Percentiles rank a stretch among this genome's conserved stretches.
Evolutionary conservation across 2,888 invertebrate genomes (phyloP).

Genomic region (Cistogaster globosa): DNA sequence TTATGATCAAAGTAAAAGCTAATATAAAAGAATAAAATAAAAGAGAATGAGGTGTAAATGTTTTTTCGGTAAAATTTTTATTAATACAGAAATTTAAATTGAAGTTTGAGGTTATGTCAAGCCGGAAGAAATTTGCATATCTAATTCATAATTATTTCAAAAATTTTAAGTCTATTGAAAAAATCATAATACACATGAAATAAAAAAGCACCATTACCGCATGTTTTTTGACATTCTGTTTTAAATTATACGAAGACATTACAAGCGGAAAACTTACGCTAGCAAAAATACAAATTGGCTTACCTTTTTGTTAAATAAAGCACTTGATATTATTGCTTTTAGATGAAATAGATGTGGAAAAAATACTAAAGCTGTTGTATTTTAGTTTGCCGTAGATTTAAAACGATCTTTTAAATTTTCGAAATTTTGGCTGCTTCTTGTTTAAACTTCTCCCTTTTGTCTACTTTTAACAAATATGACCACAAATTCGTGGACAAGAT

Average conservation of each 20-base stretch:
- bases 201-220: conserved; percentile 40
- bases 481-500: conserved; percentile 11
- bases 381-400: conserved; percentile 22
- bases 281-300: conserved; percentile 22
- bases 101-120: conserved; percentile 64
- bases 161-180: background rate
- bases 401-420: conserved; percentile 25
- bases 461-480: conserved; percentile 46
- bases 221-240: conserved; percentile 43
- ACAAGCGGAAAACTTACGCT: background rate
- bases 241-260: conserved; percentile 21
- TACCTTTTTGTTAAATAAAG: conserved; percentile 68
- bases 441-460: conserved; percentile 18
- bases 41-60: background rate
- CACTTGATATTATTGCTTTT: conserved; percentile 68
- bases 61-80: conserved; percentile 19
- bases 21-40: conserved; percentile 18
- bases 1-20: conserved; percentile 23
- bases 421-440: conserved; percentile 39
- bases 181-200: conserved; percentile 6
- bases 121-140: conserved; percentile 66
- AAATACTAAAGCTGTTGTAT: conserved; percentile 44
- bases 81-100: conserved; percentile 3
- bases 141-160: background rate
- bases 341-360: conserved; percentile 39